Evolutionary conservation across 2,113 vertebrate genomes (phyloP), one percentile per base, ranked within the genome.

Genomic region (Galeopterus variegatus): DNA sequence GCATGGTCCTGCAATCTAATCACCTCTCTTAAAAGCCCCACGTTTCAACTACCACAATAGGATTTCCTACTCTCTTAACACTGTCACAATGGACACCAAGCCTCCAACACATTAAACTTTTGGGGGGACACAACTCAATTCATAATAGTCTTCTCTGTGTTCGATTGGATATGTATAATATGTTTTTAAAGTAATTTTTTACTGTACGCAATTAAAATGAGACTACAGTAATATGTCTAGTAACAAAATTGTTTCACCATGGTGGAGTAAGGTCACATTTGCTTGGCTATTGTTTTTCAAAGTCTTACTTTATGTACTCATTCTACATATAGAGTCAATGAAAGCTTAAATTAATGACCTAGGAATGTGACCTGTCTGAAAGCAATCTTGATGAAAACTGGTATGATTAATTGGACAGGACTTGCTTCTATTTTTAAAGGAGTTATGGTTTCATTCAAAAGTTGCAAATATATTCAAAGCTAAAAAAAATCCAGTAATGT

Each of bases 371-470:
- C 45, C 82, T 90, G 65, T 72, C 93, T 58, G 67, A 95, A 93
- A 94, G 67, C 36, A 56, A 60, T 72, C 62, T 86, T 28, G 33
- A 69, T 73, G 52, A 86, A 96, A 80, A 94, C 15, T 28, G 33
- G 7, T 21, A 13, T 93, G 93, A 94, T 90, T 90, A 86, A 95
- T 60, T 88, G 70, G 70, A 80, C 19, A 14, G 77, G 54, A 41
- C 54, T 89, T 79, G 45, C 80, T 87, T 93, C 73, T 92, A 77
- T 89, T 89, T 97, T 92, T 95, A 93, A 92, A 95, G 81, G n/a
- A 76, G 54, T 76, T 94, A 88, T 52, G 54, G 58, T 84, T 98
- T 97, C 41, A 83, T 93, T 95, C 80, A 90, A 95, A 92, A 90
- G n/a, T 86, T 89, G 26, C 83, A 70, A 52, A 36, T 80, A 62